A percentile compares a stretch with the other conserved stretches of the same genome.
Conservation (phyloP, 1,140 invertebrate species). For the Heterodera schachtii region DNA sequence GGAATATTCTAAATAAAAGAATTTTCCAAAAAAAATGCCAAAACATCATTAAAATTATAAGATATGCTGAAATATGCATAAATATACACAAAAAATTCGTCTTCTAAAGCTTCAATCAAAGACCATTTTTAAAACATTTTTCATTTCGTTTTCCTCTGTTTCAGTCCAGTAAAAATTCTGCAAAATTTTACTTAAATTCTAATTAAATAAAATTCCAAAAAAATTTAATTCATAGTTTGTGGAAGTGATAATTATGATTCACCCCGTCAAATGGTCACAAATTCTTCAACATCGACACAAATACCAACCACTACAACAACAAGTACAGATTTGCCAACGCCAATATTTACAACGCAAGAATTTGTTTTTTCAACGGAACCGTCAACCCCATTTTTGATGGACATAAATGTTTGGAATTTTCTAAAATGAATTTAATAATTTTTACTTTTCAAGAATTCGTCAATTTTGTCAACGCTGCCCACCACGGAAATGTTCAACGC, state of each 20-base stretch:
- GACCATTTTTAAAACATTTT: no score
- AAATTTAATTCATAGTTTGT: background rate
- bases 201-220: background rate
- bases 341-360: background rate
- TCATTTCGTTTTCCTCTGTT: no score
- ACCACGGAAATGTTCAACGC: background rate
- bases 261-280: background rate
- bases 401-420: no score
- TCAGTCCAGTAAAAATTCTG: no score
- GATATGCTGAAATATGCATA: no score
- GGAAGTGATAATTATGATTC: conserved; percentile 1
- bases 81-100: no score
- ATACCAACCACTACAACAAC: conserved; percentile 19
- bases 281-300: background rate
- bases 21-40: background rate
- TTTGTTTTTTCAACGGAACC: background rate
- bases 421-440: background rate
- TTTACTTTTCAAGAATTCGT: background rate
- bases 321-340: background rate
- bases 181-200: no score
- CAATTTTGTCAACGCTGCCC: background rate
- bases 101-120: no score
- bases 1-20: no score
- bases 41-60: background rate
- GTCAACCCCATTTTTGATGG: background rate